These are phyloP conservation scores for Macroglossus sobrinus DNA, from an alignment of 2,113 vertebrate species.

Conservation along the genomic window DNA sequence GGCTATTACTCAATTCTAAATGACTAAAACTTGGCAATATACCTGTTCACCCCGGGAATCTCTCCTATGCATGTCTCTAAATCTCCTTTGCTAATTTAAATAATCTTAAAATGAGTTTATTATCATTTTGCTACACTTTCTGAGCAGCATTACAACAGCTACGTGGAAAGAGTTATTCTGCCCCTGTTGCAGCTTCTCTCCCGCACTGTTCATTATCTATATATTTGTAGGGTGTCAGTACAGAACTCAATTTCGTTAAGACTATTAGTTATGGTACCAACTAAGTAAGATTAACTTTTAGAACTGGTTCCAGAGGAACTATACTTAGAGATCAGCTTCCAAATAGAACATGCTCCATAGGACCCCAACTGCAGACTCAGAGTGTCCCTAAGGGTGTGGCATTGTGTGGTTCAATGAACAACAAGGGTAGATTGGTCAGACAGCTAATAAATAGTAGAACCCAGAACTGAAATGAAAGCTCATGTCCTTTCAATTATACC, in stretches of 20 bases:
- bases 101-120: neutral
- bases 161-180: neutral
- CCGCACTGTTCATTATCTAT: neutral
- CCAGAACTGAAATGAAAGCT: neutral
- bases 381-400: neutral
- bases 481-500: neutral
- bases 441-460: neutral
- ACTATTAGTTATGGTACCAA: neutral
- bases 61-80: neutral
- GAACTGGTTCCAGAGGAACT: neutral
- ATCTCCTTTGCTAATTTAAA: constrained; percentile 24
- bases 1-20: neutral
- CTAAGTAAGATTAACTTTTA: neutral
- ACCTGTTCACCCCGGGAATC: neutral
- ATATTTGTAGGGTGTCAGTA: neutral
- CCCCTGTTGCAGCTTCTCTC: neutral
- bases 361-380: neutral
- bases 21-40: neutral
- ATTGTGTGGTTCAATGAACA: neutral
- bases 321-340: neutral
- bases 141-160: neutral
- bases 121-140: neutral
- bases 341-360: neutral
- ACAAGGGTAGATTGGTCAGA: neutral
- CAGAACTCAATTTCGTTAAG: neutral